Base-by-base conservation (phyloP, 2,797 vertebrate genomes). In the Geotrypetes seraphini region DNA sequence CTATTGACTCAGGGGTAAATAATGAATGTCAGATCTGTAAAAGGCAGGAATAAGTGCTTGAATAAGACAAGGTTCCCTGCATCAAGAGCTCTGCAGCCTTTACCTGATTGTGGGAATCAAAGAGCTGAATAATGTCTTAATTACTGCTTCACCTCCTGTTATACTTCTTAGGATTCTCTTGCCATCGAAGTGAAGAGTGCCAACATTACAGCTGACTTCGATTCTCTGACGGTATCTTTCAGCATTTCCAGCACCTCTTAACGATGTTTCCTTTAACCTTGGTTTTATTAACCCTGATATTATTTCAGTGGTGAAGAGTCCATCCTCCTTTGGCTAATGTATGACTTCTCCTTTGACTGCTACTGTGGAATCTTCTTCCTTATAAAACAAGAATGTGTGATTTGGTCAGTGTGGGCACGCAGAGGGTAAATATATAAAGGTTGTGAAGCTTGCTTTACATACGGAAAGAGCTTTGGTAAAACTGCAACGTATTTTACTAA, bases 81-180 rank as follows among this genome's bases (percentile, higher is more conserved):
- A n/a, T 18, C 16, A 28, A 17, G n/a, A 28, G 11, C 25, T 12
- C 18, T n/a, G 16, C 15, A 28, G 28, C 18, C 11, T 18, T 17
- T 17, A 27, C 27, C n/a, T 28, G n/a, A n/a, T n/a, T n/a, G n/a
- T n/a, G n/a, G n/a, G n/a, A n/a, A n/a, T n/a, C n/a, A n/a, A n/a
- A n/a, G 8, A 9, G 21, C 28, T 49, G 45, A 66, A n/a, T n/a
- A n/a, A n/a, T n/a, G n/a, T n/a, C n/a, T n/a, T n/a, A n/a, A n/a
- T n/a, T n/a, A n/a, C 20, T 69, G 29, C 33, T 48, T 67, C 50
- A 24, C 3, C 0, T 45, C 41, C 19, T 52, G 69, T 62, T 47
- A 61, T 65, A 65, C 65, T 78, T 43, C 59, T 45, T 57, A 83
- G 82, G 72, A 67, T 10, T 45, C 28, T 7, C 59, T 73, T 59